Evolutionary conservation across 2,888 invertebrate genomes (phyloP).

Genomic region (Chalcis sispes): DNA sequence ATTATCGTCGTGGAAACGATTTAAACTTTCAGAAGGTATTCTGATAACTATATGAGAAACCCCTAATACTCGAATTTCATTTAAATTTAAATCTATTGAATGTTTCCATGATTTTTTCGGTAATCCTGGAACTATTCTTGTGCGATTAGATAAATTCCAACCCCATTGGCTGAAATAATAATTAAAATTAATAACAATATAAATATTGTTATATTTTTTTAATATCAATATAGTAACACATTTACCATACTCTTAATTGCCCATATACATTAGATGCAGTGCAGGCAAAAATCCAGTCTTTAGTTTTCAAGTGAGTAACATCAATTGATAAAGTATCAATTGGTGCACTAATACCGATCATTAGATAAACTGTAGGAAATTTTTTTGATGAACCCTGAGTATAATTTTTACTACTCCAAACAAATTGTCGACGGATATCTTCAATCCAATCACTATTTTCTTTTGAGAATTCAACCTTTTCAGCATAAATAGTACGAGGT

Average conservation of each 20-base stretch:
- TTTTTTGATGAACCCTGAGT: slow-evolving; percentile 77
- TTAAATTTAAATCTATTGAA: slow-evolving; percentile 79
- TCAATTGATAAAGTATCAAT: slow-evolving; percentile 82
- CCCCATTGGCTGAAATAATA: slow-evolving; percentile 77
- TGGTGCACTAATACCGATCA: slow-evolving; percentile 80
- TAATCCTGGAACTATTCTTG: slow-evolving; percentile 78
- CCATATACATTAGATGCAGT: slow-evolving; percentile 79
- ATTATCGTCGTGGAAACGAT: slow-evolving; percentile 39
- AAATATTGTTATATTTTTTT: background rate
- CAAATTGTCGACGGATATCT: slow-evolving; percentile 74
- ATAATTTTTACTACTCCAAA: slow-evolving; percentile 78
- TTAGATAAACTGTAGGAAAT: slow-evolving; percentile 78
- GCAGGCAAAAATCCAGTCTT: slow-evolving; percentile 89
- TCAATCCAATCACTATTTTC: slow-evolving; percentile 78
- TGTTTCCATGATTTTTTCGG: slow-evolving; percentile 75
- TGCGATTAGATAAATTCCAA: slow-evolving; percentile 79
- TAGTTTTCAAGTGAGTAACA: slow-evolving; percentile 81
- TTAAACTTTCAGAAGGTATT: slow-evolving; percentile 78
- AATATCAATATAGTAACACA: slow-evolving; percentile 8
- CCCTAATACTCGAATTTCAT: slow-evolving; percentile 78
- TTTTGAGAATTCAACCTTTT: slow-evolving; percentile 72
- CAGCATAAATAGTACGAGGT: slow-evolving; percentile 65
- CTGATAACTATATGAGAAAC: slow-evolving; percentile 85
- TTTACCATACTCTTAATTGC: slow-evolving; percentile 81
- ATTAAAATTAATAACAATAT: background rate